Conservation (phyloP, 2,888 invertebrate genomes). For the Caenorhabditis virilis region DNA sequence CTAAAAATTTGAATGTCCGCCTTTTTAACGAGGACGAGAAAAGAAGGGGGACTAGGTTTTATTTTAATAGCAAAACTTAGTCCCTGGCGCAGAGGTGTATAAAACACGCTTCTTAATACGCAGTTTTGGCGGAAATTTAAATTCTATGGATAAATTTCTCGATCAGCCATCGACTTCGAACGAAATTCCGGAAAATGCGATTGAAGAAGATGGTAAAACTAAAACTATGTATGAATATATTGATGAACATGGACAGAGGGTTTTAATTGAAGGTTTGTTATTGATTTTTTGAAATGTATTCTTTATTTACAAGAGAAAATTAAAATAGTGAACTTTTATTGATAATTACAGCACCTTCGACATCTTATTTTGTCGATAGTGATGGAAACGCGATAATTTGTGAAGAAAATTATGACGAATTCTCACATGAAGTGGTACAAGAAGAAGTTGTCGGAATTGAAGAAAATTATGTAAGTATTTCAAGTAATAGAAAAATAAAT, state of each 20-base stretch:
- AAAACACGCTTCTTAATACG: too few relatives aligned
- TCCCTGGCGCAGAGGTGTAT: too few relatives aligned
- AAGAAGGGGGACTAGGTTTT: too few relatives aligned
- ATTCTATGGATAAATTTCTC: neutral
- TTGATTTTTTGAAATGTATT: neutral
- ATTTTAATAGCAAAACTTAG: too few relatives aligned
- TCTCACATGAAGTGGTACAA: constrained; percentile 20
- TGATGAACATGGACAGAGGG: constrained; percentile 4
- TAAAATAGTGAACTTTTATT: too few relatives aligned
- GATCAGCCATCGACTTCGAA: constrained; percentile 1
- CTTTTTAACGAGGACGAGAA: too few relatives aligned
- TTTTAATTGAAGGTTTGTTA: neutral
- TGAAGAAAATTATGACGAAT: constrained; percentile 5
- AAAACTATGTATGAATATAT: constrained; percentile 5
- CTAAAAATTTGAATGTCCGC: too few relatives aligned
- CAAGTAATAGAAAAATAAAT: too few relatives aligned
- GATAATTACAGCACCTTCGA: neutral
- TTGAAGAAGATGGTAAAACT: neutral
- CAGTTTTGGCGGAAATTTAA: too few relatives aligned
- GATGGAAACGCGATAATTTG: constrained; percentile 10
- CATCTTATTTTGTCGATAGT: constrained; percentile 4
- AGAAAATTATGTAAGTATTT: constrained; percentile 5
- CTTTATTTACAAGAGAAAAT: too few relatives aligned
- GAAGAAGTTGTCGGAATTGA: constrained; percentile 27
- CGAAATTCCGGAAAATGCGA: neutral